Percentiles rank a stretch among this genome's conserved stretches.
Evolutionary conservation across 1,140 invertebrate species (phyloP).

Genomic region (Drepana arcuata): DNA sequence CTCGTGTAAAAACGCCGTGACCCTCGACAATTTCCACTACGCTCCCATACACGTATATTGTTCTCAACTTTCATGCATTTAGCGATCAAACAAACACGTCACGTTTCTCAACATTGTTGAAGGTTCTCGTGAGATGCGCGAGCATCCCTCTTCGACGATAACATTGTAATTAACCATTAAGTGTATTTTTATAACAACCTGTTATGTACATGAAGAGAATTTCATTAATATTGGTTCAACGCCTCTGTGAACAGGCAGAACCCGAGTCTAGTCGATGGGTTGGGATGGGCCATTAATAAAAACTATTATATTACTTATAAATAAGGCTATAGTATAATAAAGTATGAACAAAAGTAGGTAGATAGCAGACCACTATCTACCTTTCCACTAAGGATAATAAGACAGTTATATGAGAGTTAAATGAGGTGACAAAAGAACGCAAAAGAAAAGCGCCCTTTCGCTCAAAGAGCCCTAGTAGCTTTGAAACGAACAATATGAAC

Average conservation of each 20-base stretch:
- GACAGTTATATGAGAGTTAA: slow-evolving; percentile 14
- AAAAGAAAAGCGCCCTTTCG: slow-evolving; percentile 4
- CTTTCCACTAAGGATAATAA: not conserved
- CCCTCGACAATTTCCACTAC: slow-evolving; percentile 31
- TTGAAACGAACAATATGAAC: slow-evolving; percentile 10
- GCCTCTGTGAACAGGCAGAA: slow-evolving; percentile 6
- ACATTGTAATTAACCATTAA: slow-evolving; percentile 35
- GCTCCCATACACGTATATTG: slow-evolving; percentile 54
- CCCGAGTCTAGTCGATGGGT: too few relatives aligned
- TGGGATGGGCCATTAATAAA: too few relatives aligned
- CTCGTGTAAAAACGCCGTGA: slow-evolving; percentile 12
- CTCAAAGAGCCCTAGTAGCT: slow-evolving; percentile 5
- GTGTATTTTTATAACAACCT: slow-evolving; percentile 35
- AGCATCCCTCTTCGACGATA: slow-evolving; percentile 21
- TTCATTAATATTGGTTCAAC: slow-evolving; percentile 37
- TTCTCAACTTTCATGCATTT: slow-evolving; percentile 51
- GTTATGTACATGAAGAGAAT: slow-evolving; percentile 40
- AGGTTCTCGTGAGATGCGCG: slow-evolving; percentile 34
- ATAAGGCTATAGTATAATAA: not conserved
- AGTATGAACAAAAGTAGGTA: not conserved
- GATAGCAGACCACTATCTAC: not conserved
- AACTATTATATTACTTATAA: not conserved
- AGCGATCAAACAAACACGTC: slow-evolving; percentile 31
- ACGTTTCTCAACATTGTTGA: slow-evolving; percentile 57
- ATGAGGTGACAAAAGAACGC: slow-evolving; percentile 4